These are phyloP conservation scores for Eristalinus sepulchralis DNA, from an alignment of 2,888 invertebrate species.

Conservation along the genomic window DNA sequence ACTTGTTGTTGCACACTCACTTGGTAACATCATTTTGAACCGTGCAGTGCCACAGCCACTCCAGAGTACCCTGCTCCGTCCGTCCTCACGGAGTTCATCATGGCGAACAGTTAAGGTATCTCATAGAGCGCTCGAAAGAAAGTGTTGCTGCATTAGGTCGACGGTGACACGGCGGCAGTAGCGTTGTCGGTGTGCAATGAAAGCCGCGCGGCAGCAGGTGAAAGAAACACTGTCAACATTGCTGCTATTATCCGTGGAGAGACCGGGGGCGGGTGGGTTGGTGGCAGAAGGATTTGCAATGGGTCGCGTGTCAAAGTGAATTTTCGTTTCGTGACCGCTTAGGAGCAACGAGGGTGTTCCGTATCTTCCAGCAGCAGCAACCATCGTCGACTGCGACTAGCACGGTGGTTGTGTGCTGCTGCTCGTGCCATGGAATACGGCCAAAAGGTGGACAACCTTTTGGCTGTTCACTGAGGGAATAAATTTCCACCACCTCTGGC, in stretches of 20 bases:
- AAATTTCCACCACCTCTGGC: constrained; percentile 28
- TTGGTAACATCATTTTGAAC: constrained; percentile 38
- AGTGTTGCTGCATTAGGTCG: constrained; percentile 23
- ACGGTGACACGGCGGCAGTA: not conserved
- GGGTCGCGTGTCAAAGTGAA: constrained; percentile 60
- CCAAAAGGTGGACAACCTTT: constrained; percentile 42
- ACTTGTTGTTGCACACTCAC: constrained; percentile 36
- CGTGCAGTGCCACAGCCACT: not conserved
- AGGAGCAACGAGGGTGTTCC: constrained; percentile 13
- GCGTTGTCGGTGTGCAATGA: not conserved
- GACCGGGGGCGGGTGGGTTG: not conserved
- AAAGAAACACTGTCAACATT: constrained; percentile 14
- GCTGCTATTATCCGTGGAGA: not conserved
- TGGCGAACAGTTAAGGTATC: not conserved
- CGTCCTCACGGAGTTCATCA: constrained; percentile 6
- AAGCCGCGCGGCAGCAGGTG: not conserved
- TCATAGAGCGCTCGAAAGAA: constrained; percentile 22
- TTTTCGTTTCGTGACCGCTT: constrained; percentile 49
- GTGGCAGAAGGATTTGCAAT: not conserved
- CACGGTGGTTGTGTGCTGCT: too few species aligned
- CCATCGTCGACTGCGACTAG: not conserved
- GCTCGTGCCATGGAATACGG: constrained; percentile 18
- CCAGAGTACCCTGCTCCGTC: not conserved
- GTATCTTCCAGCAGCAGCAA: constrained; percentile 12
- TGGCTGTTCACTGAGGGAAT: constrained; percentile 8